Evolutionary conservation across 2,113 vertebrate species (phyloP), one percentile per base, ranked within the genome.

Genomic region (Gymnarchus niloticus): DNA sequence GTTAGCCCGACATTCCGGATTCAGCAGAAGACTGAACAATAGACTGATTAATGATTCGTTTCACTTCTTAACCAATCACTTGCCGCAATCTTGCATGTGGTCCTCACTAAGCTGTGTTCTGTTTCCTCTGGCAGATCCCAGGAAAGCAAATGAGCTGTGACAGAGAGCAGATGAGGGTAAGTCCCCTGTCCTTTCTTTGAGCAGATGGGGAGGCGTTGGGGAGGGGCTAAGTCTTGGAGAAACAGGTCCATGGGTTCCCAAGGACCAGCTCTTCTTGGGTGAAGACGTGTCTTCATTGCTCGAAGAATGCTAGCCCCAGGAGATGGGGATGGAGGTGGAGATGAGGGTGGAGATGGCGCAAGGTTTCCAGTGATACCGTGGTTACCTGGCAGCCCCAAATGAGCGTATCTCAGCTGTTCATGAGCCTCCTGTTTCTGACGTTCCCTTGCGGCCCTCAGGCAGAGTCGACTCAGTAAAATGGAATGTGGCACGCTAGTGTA

Each of bases 121-220:
- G 86, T 88, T 92, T 91, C 87, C 91, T 87, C 89, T 91, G 81
- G 88, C 88, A 96, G 95, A 93, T 94, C 90, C 92, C 92, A 88
- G 94, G 93, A 88, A 93, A 95, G 90, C 94, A 94, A 93, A 95
- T 95, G 95, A 95, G 89, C 92, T 95, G 93, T 94, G 95, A 95
- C 92, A 91, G 92, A 90, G 93, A 95, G 77, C 93, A 94, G 80
- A 92, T 93, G 91, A 94, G 95, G 94, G 94, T 95, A 93, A 93
- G 94, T 94, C 56, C 56, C 56, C 65, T 73, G 44, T 54, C 51
- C 80, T 82, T 49, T 52, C 25, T 52, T 48, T 82, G 80, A 52
- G 51, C 48, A 33, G n/a, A 23, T 52, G 51, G 48, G 49, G 48
- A 25, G 48, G 48, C n/a, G 28, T 52, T 33, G 14, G 49, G 80